Base-by-base conservation (phyloP, 2,888 invertebrate species). In the Sinohyriopsis cumingii region DNA sequence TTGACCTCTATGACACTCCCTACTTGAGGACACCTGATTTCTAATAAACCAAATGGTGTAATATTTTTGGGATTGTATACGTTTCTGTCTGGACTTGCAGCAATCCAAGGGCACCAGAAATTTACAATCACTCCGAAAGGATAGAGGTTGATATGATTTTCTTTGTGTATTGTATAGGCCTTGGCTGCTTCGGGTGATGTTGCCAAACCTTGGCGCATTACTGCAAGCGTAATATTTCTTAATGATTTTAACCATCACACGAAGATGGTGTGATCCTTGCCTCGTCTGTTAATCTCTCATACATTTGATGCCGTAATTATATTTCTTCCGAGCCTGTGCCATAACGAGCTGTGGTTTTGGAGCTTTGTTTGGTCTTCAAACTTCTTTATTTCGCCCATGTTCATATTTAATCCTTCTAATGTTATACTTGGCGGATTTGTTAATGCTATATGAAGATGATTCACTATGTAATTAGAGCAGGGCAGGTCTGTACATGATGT, bases 41-140 rank as follows among this genome's bases (percentile, higher is more conserved):
- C 70, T 18, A 70, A 22, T 12, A 70, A 45, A 9, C 67, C 63
- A 67, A 57, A 64, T 54, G 45, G n/a, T 61, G 66, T 64, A 19
- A 9, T 19, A 45, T 55, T 59, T 22, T 53, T 15, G 22, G 72
- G 66, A 53, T 69, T 59, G 55, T 73, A 73, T 9, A 73, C 72
- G 19, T 74, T 76, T 20, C 73, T 28, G 33, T 67, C 67, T 15
- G 71, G 67, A 12, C 45, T 64, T 54, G 67, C 71, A 55, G 67
- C 71, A 6, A 64, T 22, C 61, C 67, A 65, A 28, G 67, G 67
- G 5, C 28, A 28, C 28, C 28, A 28, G 4, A 28, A 28, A 45
- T 57, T 64, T 24, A 63, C 67, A 25, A 71, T 22, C 9, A 67
- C 57, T 61, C 63, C 66, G 67, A 63, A 70, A 54, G 67, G 70